A percentile compares a stretch with the other conserved stretches of the same genome.
These are phyloP conservation scores for Ochropleura leucogaster DNA, from an alignment of 2,888 invertebrate species.

Conservation along the genomic window DNA sequence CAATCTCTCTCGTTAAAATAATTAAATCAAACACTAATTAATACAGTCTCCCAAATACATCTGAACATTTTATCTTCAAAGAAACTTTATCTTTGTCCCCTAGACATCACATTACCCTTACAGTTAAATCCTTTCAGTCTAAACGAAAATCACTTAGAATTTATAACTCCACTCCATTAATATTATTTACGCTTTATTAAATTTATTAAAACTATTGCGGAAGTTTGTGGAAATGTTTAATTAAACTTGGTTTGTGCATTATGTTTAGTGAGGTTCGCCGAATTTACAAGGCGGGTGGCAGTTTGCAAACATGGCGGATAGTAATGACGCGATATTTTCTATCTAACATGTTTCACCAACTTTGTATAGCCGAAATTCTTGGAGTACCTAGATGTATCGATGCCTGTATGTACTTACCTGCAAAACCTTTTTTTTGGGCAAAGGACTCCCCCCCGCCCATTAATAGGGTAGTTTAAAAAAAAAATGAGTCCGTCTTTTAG, in stretches of 20 bases:
- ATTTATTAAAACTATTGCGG: conserved; percentile 73
- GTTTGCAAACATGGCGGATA: not conserved
- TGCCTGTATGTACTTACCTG: too few species aligned
- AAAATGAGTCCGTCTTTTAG: too few species aligned
- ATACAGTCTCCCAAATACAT: conserved; percentile 27
- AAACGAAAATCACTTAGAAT: conserved; percentile 67
- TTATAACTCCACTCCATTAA: conserved; percentile 70
- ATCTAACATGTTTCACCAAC: not conserved
- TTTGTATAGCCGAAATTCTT: not conserved
- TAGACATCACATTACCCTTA: conserved; percentile 43
- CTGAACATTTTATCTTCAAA: conserved; percentile 43
- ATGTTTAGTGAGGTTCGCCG: not conserved
- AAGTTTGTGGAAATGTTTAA: conserved; percentile 76
- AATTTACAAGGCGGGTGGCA: conserved; percentile 8
- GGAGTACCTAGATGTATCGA: too few species aligned
- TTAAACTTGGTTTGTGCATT: conserved; percentile 67
- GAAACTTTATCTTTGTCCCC: conserved; percentile 39
- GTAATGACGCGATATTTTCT: not conserved
- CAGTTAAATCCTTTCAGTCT: conserved; percentile 63
- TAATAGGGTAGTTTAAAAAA: too few species aligned
- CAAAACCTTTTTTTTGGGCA: too few species aligned
- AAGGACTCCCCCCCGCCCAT: too few species aligned
- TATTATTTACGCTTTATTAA: conserved; percentile 77
- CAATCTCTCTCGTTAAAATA: conserved; percentile 23
- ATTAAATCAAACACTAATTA: conserved; percentile 52